Conservation (phyloP, 1,140 invertebrate genomes). For the Galendromus occidentalis region DNA sequence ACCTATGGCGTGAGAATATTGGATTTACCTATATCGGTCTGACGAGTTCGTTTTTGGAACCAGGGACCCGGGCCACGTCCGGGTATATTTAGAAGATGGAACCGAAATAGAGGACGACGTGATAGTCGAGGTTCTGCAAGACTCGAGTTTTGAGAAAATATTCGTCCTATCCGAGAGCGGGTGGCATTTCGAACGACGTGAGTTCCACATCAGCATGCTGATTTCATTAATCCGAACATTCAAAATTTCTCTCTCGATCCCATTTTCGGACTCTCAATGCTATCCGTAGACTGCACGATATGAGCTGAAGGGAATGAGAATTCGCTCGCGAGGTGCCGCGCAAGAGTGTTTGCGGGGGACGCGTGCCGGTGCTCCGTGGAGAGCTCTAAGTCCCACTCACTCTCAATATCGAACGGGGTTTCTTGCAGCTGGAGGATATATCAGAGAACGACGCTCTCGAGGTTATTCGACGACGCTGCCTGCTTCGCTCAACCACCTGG, state of each 20-base stretch:
- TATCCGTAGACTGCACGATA: too few relatives aligned
- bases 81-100: conserved; percentile 8
- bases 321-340: too few relatives aligned
- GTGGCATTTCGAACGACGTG: conserved; percentile 9
- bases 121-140: neutral
- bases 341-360: too few relatives aligned
- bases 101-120: conserved; percentile 8
- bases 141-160: neutral
- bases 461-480: neutral
- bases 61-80: conserved; percentile 5
- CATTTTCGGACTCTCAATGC: too few relatives aligned
- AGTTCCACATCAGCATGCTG: too few relatives aligned
- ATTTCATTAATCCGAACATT: too few relatives aligned
- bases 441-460: neutral
- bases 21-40: neutral
- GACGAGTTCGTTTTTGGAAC: neutral
- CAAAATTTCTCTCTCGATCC: too few relatives aligned
- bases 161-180: conserved; percentile 6
- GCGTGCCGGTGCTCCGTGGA: too few relatives aligned
- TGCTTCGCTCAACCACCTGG: neutral
- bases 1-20: neutral
- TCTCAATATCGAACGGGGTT: too few relatives aligned
- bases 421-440: neutral
- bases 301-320: too few relatives aligned
- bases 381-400: too few relatives aligned